Percentiles rank a stretch among this genome's conserved stretches.
These are phyloP conservation scores for Diaphora mendica DNA, from an alignment of 2,888 invertebrate species.

Conservation along the genomic window DNA sequence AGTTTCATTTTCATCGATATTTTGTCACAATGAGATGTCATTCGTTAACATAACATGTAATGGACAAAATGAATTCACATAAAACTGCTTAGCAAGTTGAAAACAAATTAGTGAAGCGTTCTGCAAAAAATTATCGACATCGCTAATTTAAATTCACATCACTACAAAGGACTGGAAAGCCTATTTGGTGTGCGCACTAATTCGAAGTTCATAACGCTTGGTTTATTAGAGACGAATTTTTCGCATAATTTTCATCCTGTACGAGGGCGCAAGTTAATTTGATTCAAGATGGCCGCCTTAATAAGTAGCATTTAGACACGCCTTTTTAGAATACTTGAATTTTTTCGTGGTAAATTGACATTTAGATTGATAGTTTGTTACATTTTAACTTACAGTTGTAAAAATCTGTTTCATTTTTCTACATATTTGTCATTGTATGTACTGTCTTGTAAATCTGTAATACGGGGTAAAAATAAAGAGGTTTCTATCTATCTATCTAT, in stretches of 20 bases:
- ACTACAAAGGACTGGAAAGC: slow-evolving; percentile 48
- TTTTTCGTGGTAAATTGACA: slow-evolving; percentile 34
- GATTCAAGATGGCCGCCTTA: slow-evolving; percentile 47
- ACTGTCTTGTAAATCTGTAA: no score
- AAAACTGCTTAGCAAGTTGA: not conserved
- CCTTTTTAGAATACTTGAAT: slow-evolving; percentile 32
- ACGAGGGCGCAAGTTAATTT: slow-evolving; percentile 61
- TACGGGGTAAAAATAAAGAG: no score
- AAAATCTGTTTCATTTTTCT: not conserved
- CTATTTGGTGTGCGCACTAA: slow-evolving; percentile 65
- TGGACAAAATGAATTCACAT: slow-evolving; percentile 9
- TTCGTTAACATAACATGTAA: slow-evolving; percentile 17
- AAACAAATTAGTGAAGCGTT: not conserved
- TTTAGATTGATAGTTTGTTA: slow-evolving; percentile 32
- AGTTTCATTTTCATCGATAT: slow-evolving; percentile 13
- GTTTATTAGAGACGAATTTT: slow-evolving; percentile 75
- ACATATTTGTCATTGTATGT: no score
- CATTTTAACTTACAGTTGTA: not conserved
- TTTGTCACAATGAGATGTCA: not conserved
- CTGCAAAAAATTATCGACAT: slow-evolving; percentile 37
- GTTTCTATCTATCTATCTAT: no score
- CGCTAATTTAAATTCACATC: slow-evolving; percentile 42
- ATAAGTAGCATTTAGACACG: slow-evolving; percentile 42
- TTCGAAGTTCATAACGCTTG: slow-evolving; percentile 66
- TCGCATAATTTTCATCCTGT: slow-evolving; percentile 59